Conservation (phyloP, 2,888 invertebrate genomes). For the Trichacis sp. region DNA sequence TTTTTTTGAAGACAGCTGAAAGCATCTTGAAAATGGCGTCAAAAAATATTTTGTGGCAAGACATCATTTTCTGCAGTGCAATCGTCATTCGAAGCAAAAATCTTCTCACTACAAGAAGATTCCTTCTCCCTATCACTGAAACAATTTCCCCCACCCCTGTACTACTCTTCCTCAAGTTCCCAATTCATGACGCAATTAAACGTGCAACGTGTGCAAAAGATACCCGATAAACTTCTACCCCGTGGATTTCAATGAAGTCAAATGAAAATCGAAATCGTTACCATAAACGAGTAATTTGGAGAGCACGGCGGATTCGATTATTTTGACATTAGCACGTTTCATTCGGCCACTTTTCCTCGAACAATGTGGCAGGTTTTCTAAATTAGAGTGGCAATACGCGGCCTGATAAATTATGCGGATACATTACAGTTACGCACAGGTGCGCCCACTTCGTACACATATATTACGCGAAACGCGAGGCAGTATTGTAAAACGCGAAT, state of each 20-base stretch:
- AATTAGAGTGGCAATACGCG: conserved; percentile 48
- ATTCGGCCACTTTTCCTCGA: conserved; percentile 23
- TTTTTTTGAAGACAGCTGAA: no score
- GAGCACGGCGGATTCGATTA: conserved; percentile 28
- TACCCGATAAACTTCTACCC: background rate
- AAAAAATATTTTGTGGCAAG: no score
- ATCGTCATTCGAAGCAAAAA: no score
- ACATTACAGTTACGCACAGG: conserved; percentile 38
- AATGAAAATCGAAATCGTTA: background rate
- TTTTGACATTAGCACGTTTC: conserved; percentile 35
- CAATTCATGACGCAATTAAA: no score
- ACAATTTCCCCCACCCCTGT: no score
- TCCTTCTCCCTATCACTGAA: no score
- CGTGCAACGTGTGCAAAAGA: no score
- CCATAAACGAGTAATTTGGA: conserved; percentile 7
- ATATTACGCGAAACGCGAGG: conserved; percentile 29
- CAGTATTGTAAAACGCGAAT: conserved; percentile 26
- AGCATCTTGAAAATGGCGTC: no score
- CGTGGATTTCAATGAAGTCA: background rate
- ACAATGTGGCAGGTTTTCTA: conserved; percentile 35
- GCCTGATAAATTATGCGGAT: conserved; percentile 45
- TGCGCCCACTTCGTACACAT: conserved; percentile 32
- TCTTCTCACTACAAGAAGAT: no score
- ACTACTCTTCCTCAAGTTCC: no score
- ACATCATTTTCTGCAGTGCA: no score